Evolutionary conservation across 2,113 vertebrate genomes (phyloP).

Genomic region (Climacteris rufus): DNA sequence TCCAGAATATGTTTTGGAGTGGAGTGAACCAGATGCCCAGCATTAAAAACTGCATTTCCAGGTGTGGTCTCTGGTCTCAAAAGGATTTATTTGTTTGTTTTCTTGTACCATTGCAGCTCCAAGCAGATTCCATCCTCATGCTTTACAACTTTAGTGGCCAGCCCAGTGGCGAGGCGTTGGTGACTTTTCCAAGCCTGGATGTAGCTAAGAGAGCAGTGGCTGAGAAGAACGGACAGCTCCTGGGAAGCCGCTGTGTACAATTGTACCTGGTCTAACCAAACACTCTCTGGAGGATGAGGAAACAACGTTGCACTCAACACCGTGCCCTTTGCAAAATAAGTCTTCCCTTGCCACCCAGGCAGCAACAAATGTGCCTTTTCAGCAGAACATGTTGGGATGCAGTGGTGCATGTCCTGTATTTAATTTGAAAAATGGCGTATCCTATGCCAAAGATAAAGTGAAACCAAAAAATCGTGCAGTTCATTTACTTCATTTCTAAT

Average conservation of each 20-base stretch:
- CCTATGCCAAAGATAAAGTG: slow-evolving; percentile 6
- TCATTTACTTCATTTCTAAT: slow-evolving; percentile 1
- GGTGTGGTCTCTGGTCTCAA: not conserved
- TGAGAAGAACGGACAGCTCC: slow-evolving; percentile 76
- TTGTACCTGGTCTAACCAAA: slow-evolving; percentile 74
- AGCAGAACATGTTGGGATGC: not conserved
- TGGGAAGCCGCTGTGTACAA: slow-evolving; percentile 79
- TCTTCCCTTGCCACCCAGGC: slow-evolving; percentile 28
- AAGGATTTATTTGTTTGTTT: not conserved
- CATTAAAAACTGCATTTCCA: not conserved
- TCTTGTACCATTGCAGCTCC: slow-evolving; percentile 74
- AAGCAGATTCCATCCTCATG: slow-evolving; percentile 82
- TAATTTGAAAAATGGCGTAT: not conserved
- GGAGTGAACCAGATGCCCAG: not conserved
- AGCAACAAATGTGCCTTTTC: slow-evolving; percentile 32
- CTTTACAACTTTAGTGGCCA: slow-evolving; percentile 88
- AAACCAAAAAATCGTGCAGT: not conserved
- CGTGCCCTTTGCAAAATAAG: slow-evolving; percentile 16
- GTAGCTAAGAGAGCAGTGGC: slow-evolving; percentile 79
- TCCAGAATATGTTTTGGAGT: not conserved
- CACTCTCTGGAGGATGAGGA: not conserved
- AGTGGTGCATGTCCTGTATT: not conserved
- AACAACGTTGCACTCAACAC: slow-evolving; percentile 6
- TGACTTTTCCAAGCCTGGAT: slow-evolving; percentile 87
- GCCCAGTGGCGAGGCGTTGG: slow-evolving; percentile 87